phyloP scores from a whole-genome alignment of 2,113 vertebrate species.

The Etia nguti region DNA sequence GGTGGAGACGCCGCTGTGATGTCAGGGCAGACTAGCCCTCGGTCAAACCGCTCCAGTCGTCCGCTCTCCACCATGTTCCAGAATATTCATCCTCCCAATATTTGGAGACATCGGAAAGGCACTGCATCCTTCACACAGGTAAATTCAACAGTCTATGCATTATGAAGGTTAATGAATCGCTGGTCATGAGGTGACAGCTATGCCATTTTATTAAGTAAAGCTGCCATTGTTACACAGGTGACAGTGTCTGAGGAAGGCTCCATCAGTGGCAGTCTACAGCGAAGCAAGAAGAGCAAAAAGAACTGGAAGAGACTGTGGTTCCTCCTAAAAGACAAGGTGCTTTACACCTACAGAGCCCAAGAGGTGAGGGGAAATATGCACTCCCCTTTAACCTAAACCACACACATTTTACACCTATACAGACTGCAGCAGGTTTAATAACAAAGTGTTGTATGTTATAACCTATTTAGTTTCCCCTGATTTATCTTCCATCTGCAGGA shows the following conservation, averaged over 20 bases:
- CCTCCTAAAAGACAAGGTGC: slow-evolving; percentile 97
- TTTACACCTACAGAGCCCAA: slow-evolving; percentile 87
- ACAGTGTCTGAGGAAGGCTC: slow-evolving; percentile 83
- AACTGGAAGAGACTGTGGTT: slow-evolving; percentile 98
- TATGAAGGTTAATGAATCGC: background rate
- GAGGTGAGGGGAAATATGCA: slow-evolving; percentile 82
- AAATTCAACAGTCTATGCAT: background rate
- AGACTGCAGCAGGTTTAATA: background rate
- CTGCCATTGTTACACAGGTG: slow-evolving; percentile 69
- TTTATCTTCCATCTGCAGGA: slow-evolving; percentile 72
- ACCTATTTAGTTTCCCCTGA: background rate
- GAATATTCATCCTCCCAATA: slow-evolving; percentile 86
- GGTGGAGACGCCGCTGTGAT: slow-evolving; percentile 26
- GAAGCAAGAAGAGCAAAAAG: slow-evolving; percentile 88
- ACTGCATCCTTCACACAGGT: slow-evolving; percentile 86
- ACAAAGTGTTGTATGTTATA: background rate
- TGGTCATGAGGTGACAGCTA: background rate
- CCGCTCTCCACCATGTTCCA: slow-evolving; percentile 89
- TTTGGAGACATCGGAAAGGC: slow-evolving; percentile 89
- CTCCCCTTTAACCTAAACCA: slow-evolving; percentile 60
- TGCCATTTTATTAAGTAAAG: background rate
- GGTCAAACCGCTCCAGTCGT: slow-evolving; percentile 75
- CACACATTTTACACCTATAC: background rate
- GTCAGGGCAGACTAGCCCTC: slow-evolving; percentile 57
- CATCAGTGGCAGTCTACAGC: slow-evolving; percentile 84